Evolutionary conservation across 2,888 invertebrate genomes (phyloP).

Genomic region (Mythimna impura): DNA sequence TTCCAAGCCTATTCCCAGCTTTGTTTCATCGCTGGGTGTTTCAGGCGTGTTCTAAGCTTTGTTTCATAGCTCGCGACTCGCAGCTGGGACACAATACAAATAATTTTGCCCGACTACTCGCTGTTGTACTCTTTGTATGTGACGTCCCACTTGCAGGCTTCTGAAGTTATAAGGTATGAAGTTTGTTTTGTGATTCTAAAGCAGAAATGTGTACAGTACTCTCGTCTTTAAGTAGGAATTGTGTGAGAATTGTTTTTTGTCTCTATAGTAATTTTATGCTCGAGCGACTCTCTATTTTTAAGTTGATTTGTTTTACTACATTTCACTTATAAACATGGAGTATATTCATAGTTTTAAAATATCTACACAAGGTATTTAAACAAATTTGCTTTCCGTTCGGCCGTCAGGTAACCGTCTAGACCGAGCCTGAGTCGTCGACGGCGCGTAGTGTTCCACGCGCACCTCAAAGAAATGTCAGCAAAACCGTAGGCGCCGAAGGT

Average conservation of each 20-base stretch:
- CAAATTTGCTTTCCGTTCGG: too few relatives aligned
- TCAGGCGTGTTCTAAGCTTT: neutral
- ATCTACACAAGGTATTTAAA: neutral
- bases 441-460: too few relatives aligned
- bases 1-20: constrained; percentile 36
- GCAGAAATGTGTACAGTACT: constrained; percentile 7
- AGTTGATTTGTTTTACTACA: neutral
- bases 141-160: constrained; percentile 46
- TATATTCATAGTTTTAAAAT: neutral
- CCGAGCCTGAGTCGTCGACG: too few relatives aligned
- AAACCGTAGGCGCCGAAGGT: too few relatives aligned
- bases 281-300: neutral
- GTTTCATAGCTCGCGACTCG: constrained; percentile 28
- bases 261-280: neutral
- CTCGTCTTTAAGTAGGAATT: constrained; percentile 1
- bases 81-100: constrained; percentile 58
- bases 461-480: too few relatives aligned
- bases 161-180: constrained; percentile 35
- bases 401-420: too few relatives aligned
- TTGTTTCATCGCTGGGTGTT: constrained; percentile 44
- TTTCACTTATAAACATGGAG: too few relatives aligned
- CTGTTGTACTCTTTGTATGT: constrained; percentile 43
- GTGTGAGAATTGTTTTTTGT: neutral
- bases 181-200: constrained; percentile 38
- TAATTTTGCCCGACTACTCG: constrained; percentile 46